phyloP scores from a whole-genome alignment of 2,888 invertebrate genomes.

The Ormyrus thymus region DNA sequence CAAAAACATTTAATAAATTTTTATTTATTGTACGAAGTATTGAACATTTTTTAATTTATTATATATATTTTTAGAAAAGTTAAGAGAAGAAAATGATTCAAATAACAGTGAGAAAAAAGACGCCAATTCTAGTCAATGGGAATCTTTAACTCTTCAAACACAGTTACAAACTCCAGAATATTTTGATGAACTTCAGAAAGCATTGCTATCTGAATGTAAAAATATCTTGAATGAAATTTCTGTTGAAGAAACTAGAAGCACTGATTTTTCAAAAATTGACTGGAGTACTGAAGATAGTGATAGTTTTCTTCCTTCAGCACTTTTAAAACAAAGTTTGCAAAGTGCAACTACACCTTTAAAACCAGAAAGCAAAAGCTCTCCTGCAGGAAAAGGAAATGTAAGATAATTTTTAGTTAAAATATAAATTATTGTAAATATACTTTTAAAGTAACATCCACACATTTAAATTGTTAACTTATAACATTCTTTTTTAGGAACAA shows the following conservation, averaged over 20 bases:
- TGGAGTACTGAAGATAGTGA: constrained; percentile 67
- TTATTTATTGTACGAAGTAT: neutral
- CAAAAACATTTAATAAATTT: neutral
- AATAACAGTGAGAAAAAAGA: neutral
- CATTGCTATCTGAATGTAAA: constrained; percentile 9
- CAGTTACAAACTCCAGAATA: neutral
- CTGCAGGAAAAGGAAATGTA: constrained; percentile 60
- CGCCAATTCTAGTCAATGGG: neutral
- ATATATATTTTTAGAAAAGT: constrained; percentile 24
- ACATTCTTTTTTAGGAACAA: neutral
- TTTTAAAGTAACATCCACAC: no score
- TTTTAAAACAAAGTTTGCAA: constrained; percentile 71
- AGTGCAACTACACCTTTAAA: constrained; percentile 61
- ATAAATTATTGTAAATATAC: no score
- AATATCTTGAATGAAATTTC: constrained; percentile 67
- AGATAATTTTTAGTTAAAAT: constrained; percentile 27
- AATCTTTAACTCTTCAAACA: neutral
- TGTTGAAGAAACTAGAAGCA: constrained; percentile 55
- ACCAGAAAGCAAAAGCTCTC: constrained; percentile 31
- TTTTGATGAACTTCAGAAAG: constrained; percentile 13
- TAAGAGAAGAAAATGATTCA: neutral
- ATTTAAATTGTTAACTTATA: no score
- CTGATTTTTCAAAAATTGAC: constrained; percentile 55
- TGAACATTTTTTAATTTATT: neutral
- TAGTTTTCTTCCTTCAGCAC: constrained; percentile 69